phyloP scores from a whole-genome alignment of 2,113 vertebrate genomes.

The Poeciliopsis prolifica region DNA sequence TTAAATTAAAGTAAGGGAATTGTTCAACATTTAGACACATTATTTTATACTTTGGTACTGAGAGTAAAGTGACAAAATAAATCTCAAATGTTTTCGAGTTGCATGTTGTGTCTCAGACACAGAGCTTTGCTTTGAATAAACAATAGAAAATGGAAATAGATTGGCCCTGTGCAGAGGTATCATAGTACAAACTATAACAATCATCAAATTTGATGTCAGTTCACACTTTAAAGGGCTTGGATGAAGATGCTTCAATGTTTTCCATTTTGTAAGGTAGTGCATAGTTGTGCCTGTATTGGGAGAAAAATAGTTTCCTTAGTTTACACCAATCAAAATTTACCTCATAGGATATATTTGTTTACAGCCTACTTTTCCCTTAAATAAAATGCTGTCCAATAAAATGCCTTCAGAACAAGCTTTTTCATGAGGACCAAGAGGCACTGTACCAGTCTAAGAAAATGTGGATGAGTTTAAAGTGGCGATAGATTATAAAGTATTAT shows the following conservation, averaged over 20 bases:
- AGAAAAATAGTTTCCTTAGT: not conserved
- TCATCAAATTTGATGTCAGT: not conserved
- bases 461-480: too few species aligned
- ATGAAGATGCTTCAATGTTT: not conserved
- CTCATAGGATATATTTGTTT: too few species aligned
- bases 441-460: too few species aligned
- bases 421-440: too few species aligned
- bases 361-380: not conserved
- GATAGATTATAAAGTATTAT: too few species aligned
- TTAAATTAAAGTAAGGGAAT: constrained; percentile 7
- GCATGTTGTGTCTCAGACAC: not conserved
- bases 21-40: constrained; percentile 1
- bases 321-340: not conserved
- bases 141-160: not conserved
- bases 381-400: too few species aligned
- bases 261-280: not conserved
- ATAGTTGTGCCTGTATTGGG: not conserved
- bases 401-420: too few species aligned
- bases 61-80: not conserved
- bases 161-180: not conserved
- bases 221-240: not conserved
- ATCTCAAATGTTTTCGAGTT: constrained; percentile 3
- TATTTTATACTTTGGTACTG: not conserved
- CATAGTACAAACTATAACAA: not conserved
- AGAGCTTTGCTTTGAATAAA: not conserved